Percentiles rank a stretch among this genome's conserved stretches.
Conservation (phyloP, 1,140 invertebrate species). For the Saccostrea glomerata region DNA sequence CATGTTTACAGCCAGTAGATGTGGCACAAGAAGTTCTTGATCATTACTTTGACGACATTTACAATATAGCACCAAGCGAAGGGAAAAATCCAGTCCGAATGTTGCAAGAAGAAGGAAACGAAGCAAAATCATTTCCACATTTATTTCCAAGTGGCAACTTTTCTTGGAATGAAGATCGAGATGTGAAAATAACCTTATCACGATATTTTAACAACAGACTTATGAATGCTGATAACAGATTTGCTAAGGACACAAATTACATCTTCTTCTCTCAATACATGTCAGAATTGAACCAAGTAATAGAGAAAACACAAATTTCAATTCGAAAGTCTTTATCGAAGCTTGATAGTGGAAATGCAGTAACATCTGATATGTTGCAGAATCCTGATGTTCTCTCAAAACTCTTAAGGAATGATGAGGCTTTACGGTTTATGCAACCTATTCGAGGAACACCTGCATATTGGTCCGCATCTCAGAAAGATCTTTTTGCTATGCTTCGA, state of each 20-base stretch:
- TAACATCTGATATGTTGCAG: constrained; percentile 37
- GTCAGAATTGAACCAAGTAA: constrained; percentile 15
- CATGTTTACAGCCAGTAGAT: no score
- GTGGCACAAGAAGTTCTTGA: no score
- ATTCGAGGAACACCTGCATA: constrained; percentile 25
- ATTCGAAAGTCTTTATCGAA: no score
- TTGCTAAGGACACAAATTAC: constrained; percentile 41
- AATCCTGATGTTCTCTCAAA: constrained; percentile 33
- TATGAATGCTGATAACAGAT: constrained; percentile 45
- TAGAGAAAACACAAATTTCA: no score
- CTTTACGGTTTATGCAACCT: constrained; percentile 50
- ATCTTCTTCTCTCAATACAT: constrained; percentile 49
- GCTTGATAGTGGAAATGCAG: neutral
- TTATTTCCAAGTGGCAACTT: constrained; percentile 38
- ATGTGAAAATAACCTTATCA: neutral
- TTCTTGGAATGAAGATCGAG: constrained; percentile 37
- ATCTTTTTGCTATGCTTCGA: constrained; percentile 62
- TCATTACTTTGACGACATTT: no score
- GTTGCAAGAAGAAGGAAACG: constrained; percentile 40
- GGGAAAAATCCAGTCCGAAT: constrained; percentile 5
- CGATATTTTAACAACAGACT: no score
- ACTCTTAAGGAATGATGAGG: constrained; percentile 55
- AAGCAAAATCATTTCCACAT: constrained; percentile 43
- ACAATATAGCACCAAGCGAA: no score
- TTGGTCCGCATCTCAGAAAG: constrained; percentile 53